Evolutionary conservation across 2,797 vertebrate genomes (phyloP).

Genomic region (Pantherophis alleghaniensis): DNA sequence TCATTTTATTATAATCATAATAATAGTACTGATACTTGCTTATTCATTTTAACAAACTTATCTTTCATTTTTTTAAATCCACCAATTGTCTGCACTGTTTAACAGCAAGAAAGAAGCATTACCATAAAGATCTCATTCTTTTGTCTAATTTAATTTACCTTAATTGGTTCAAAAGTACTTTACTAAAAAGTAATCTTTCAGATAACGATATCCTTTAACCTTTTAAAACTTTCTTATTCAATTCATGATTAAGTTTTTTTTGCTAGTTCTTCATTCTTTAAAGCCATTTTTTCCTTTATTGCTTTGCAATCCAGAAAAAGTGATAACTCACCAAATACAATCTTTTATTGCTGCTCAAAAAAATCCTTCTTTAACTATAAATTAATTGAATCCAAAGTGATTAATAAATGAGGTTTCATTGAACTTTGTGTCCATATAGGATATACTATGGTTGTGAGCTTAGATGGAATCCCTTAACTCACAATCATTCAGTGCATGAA

Average conservation of each 20-base stretch:
- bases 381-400: background rate
- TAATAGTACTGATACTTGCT: no score
- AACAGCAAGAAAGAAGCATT: background rate
- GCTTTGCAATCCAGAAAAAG: background rate
- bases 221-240: background rate
- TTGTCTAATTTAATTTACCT: background rate
- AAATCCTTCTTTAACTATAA: background rate
- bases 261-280: background rate
- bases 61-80: background rate
- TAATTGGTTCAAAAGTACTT: background rate
- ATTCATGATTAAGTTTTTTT: background rate
- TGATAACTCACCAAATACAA: background rate
- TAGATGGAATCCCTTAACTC: background rate
- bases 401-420: no score
- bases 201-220: background rate
- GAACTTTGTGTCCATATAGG: background rate
- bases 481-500: background rate
- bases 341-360: background rate
- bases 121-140: background rate
- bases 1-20: no score
- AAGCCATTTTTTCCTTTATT: background rate
- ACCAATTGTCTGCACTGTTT: background rate
- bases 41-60: no score
- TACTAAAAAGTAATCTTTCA: background rate
- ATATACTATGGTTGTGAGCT: background rate